phyloP scores from a whole-genome alignment of 2,113 vertebrate genomes.

The Myiagra hebetior region DNA sequence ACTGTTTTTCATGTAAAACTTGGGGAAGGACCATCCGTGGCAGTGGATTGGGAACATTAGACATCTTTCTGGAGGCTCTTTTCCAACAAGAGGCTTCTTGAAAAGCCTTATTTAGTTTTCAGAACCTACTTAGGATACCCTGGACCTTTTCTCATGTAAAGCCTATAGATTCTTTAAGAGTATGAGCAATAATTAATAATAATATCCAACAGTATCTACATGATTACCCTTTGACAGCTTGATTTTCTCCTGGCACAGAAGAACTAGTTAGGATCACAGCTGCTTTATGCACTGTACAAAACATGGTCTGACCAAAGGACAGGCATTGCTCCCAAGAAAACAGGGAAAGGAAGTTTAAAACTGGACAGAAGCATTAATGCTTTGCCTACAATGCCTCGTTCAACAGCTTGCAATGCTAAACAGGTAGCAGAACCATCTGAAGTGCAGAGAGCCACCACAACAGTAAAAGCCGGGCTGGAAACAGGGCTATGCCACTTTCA shows the following conservation, averaged over 20 bases:
- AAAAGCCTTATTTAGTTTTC: background rate
- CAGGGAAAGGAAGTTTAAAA: background rate
- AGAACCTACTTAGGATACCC: background rate
- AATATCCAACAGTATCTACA: background rate
- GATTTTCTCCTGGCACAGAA: background rate
- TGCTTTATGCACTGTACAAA: background rate
- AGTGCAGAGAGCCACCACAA: background rate
- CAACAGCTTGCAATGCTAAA: background rate
- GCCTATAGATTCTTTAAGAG: background rate
- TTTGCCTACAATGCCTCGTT: accelerated
- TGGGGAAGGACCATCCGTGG: background rate
- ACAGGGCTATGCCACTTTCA: background rate
- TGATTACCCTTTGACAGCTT: background rate
- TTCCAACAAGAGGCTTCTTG: background rate
- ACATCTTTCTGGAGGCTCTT: background rate
- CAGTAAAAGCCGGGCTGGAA: background rate
- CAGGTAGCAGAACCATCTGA: background rate
- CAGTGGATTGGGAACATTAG: background rate
- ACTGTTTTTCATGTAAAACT: conserved; percentile 38
- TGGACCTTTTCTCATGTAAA: background rate
- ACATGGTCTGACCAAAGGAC: background rate
- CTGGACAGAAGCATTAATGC: background rate
- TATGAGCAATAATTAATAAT: background rate
- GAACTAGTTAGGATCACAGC: background rate
- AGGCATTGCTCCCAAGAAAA: background rate